Evolutionary conservation across 2,113 vertebrate genomes (phyloP).

Genomic region (Hydropotes inermis): DNA sequence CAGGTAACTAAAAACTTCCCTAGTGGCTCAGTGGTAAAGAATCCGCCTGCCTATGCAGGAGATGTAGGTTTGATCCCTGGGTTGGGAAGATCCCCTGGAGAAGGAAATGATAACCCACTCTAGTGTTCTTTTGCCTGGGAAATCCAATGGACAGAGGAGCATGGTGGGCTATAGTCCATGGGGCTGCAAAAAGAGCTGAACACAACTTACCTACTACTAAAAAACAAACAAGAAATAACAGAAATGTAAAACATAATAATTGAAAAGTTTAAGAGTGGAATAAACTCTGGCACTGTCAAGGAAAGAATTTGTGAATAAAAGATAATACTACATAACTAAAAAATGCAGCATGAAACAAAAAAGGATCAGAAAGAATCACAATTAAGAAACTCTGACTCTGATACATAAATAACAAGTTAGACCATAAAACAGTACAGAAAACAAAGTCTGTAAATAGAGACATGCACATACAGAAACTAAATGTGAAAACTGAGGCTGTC

Average conservation of each 20-base stretch:
- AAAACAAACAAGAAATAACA: neutral
- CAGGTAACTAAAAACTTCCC: neutral
- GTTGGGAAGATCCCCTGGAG: neutral
- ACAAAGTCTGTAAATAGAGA: neutral
- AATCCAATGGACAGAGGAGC: neutral
- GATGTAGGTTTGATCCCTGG: neutral
- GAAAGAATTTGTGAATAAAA: neutral
- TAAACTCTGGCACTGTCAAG: neutral
- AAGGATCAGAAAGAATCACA: neutral
- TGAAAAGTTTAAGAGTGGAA: neutral
- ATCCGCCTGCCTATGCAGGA: neutral
- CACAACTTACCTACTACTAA: neutral
- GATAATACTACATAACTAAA: neutral
- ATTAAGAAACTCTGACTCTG: neutral
- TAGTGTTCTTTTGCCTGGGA: neutral
- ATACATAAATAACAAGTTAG: neutral
- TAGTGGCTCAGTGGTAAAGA: neutral
- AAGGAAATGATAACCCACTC: neutral
- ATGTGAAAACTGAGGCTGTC: neutral
- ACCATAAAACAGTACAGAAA: neutral
- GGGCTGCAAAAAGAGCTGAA: neutral
- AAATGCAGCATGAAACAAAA: neutral
- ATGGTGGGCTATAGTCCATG: neutral
- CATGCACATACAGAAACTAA: neutral
- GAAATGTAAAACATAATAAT: neutral